Base-by-base conservation (phyloP, 2,888 invertebrate genomes). In the Margaritifera margaritifera region DNA sequence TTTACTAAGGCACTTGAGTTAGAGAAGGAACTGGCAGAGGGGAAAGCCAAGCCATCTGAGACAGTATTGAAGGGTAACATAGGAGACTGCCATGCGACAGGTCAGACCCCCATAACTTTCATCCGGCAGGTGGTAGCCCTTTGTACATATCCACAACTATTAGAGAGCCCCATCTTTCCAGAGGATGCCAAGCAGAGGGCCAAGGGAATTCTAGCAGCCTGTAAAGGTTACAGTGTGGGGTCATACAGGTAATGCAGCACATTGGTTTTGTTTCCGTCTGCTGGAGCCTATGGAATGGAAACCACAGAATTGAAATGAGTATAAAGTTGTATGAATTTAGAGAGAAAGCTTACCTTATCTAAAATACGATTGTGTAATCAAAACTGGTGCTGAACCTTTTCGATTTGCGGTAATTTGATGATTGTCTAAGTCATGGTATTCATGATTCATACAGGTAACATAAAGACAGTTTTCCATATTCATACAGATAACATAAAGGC, bases 61-160 rank as follows among this genome's bases (percentile, higher is more conserved):
- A 94, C 93, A 89, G 98, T 99, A 66, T 95, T 99, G 42, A 42
- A 68, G 57, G 98, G 98, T 0, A 99, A 99, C 91, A 97, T 99
- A 85, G 99, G 99, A 31, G 99, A 99, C 91, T 97, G 98, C 68
- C 99, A 99, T 91, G 99, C 99, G 0, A 98, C 97, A 94, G 97
- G 97, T 22, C 98, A 99, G 89, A 90, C 91, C 60, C 98, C 99
- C n/a, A 94, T 99, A 82, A 98, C 98, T 0, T 99, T 96, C 90
- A 93, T 99, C 80, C 92, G 99, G 83, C 97, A 99, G 93, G 93
- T 98, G 31, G 86, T 98, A 82, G 94, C 96, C 0, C 91, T 96
- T 70, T 93, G 95, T 27, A 90, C 94, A 1, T 92, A 93, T 75
- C 97, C 97, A 0, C 90, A 84, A 20, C 72, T 88, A 19, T 90